Evolutionary conservation across 1,140 invertebrate species (phyloP), one percentile per base, ranked within the genome.

Genomic region (Zaprionus ghesquierei): DNA sequence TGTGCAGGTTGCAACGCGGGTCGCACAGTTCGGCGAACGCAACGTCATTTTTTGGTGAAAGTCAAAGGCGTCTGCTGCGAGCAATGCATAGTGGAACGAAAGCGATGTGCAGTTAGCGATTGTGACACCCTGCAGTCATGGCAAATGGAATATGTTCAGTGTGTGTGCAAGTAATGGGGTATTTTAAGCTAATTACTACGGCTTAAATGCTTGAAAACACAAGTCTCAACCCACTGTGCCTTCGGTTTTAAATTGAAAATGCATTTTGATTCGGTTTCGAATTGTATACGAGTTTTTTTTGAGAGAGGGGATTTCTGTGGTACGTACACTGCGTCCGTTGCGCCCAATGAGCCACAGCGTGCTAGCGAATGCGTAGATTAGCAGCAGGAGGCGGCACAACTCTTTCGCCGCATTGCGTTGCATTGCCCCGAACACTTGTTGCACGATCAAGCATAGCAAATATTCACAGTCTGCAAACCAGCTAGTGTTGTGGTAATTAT

Each of bases 41-140:
- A 87, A 66, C 81, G 81, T 85, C 81, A 85, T 78, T 74, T 86
- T 87, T 86, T 76, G 82, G 81, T 82, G 81, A 86, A 86, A 87
- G 81, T 86, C 78, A 60, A 59, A 65, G 61, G 44, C 74, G 53
- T 55, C 66, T 25, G 33, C 61, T 60, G 49, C 50, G n/a, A 15
- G 38, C 15, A 18, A 18, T 31, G 35, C 35, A 41, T n/a, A 41
- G 35, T 41, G 35, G n/a, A 25, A 51, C 44, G 27, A 50, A 8
- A 12, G 20, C 31, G 13, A 62, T 9, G 22, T n/a, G 41, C 3
- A 5, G 9, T 12, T 10, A 2, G 8, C 5, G 8, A 46, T 46
- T 22, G 22, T 22, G 8, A 46, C 22, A 46, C 41, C 15, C 41
- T 20, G 3, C 18, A 12, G 0, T 4, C 18, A 46, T 46, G 20